Conservation (phyloP, 2,113 vertebrate species). For the Pedetes capensis region DNA sequence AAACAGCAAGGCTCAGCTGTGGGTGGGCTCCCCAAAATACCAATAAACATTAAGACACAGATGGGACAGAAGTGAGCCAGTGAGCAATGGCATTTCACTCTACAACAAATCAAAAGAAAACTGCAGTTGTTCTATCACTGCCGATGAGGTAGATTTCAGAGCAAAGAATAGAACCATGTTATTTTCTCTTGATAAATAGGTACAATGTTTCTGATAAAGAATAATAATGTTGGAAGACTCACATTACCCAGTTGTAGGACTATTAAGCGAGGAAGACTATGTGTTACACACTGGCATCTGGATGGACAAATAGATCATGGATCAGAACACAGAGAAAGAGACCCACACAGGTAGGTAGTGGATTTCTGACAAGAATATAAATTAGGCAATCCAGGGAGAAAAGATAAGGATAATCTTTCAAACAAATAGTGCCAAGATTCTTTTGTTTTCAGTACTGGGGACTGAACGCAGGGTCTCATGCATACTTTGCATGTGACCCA, state of each 20-base stretch:
- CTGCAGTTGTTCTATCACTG: neutral
- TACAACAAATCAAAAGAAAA: neutral
- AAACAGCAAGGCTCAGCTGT: neutral
- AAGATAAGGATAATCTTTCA: neutral
- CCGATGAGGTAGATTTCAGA: neutral
- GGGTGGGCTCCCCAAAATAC: neutral
- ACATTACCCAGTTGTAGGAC: neutral
- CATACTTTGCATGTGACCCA: too few relatives aligned
- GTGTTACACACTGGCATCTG: neutral
- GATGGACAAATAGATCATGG: neutral
- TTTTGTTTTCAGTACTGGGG: too few relatives aligned
- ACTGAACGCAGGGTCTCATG: too few relatives aligned
- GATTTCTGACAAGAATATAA: neutral
- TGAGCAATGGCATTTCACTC: neutral
- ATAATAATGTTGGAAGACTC: neutral
- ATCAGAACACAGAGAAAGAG: neutral
- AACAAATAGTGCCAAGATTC: neutral
- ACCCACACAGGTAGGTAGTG: neutral
- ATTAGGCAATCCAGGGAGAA: neutral
- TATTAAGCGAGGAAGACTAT: neutral
- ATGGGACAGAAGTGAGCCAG: neutral
- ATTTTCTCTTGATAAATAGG: neutral
- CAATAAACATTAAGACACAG: neutral
- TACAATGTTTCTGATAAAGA: neutral
- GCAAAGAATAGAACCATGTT: neutral